Conservation (phyloP, 2,113 vertebrate species). For the Synodontis membranacea region DNA sequence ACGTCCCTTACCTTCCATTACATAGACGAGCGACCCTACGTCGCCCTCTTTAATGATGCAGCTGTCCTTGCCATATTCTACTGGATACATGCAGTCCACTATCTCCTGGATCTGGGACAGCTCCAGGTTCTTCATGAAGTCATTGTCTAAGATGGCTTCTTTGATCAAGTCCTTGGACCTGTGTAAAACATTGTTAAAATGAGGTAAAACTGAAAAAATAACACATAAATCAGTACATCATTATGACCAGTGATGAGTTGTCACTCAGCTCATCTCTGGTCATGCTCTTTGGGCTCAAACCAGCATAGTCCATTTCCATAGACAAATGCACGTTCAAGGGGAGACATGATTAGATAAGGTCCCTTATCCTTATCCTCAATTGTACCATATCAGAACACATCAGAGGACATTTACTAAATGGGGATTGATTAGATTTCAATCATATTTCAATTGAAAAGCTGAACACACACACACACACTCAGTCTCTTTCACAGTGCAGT, state of each 20-base stretch:
- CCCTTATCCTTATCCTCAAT: not conserved
- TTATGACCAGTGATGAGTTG: not conserved
- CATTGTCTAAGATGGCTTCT: conserved; percentile 95
- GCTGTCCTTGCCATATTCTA: conserved; percentile 91
- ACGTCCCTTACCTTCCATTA: conserved; percentile 91
- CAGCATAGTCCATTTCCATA: not conserved
- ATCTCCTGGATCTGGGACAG: conserved; percentile 97
- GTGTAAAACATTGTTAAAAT: conserved; percentile 29
- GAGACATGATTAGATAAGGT: conserved; percentile 1
- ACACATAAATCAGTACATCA: not conserved
- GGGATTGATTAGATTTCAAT: conserved; percentile 3
- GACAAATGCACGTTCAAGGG: conserved; percentile 9
- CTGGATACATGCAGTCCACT: conserved; percentile 98
- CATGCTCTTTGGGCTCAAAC: not conserved
- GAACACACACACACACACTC: conserved; percentile 37
- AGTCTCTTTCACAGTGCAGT: conserved; percentile 30
- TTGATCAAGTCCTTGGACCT: conserved; percentile 97
- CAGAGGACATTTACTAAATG: conserved; percentile 8
- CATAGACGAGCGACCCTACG: conserved; percentile 93
- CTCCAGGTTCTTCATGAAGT: conserved; percentile 99
- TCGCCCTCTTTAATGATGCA: conserved; percentile 98
- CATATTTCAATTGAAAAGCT: conserved; percentile 9
- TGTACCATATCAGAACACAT: not conserved
- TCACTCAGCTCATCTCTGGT: conserved; percentile 8
- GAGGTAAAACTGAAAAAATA: not conserved